Evolutionary conservation across 2,888 invertebrate species (phyloP), one percentile per base, ranked within the genome.

Genomic region (Prosopocoilus inquinatus): DNA sequence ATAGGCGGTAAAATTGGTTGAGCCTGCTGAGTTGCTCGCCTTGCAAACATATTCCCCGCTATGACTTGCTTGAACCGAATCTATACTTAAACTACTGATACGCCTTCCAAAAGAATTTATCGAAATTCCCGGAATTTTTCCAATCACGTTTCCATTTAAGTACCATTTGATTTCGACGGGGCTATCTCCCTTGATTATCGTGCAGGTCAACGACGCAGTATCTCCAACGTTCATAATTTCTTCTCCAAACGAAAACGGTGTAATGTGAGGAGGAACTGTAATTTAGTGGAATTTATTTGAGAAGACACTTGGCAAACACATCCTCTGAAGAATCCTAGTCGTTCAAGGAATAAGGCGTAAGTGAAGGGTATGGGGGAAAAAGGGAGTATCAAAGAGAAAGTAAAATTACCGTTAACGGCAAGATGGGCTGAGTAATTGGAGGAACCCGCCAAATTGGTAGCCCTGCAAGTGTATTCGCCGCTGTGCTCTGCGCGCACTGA

Each of bases 41-140:
- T 84, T 82, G 72, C 91, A 91, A 36, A 88, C 89, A 70, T 90
- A 91, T 69, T 85, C 82, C 55, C 91, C 91, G 61, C 86, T 84
- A 73, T 91, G 89, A 53, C 82, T 81, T 63, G 84, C 86, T 69
- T 84, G 84, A 62, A 88, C 89, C 58, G 84, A 81, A 67, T 88
- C 87, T 70, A 91, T 86, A 72, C 82, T 86, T 72, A 84, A 81
- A 63, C 82, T 82, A 69, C 86, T 88, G 65, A 87, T 84, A 72
- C 83, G 77, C 55, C 81, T 75, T 45, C 80, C 75, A 64, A 79
- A 71, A 43, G 74, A 70, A 38, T 75, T 74, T 15, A 78, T 73
- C 11, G 69, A 67, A 20, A 73, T 57, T 4, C 71, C 74, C 56
- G 57, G 81, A 57, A 75, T 66, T 47, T 70, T 73, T 28, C 53